phyloP scores from a whole-genome alignment of 2,888 invertebrate species.

The Heliconius hortense region DNA sequence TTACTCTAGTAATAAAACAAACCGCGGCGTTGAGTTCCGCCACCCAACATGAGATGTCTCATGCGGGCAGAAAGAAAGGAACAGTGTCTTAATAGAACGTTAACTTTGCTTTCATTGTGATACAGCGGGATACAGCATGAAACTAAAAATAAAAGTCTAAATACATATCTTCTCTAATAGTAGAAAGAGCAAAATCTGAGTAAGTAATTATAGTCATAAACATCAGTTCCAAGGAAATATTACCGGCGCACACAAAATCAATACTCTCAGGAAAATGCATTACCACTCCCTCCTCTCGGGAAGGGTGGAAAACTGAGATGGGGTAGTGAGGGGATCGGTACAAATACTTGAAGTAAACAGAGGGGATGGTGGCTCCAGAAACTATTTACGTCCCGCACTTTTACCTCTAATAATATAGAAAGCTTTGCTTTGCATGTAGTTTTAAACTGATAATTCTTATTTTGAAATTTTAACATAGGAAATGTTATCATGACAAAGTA shows the following conservation, averaged over 20 bases:
- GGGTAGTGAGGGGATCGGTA: constrained; percentile 3
- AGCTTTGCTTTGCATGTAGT: not conserved
- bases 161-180: no score
- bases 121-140: no score
- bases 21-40: not conserved
- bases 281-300: constrained; percentile 15
- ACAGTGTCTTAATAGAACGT: no score
- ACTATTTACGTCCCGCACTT: not conserved
- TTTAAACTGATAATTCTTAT: not conserved
- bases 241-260: constrained; percentile 14
- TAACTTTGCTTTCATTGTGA: no score
- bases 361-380: constrained; percentile 1
- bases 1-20: not conserved
- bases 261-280: constrained; percentile 25
- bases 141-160: no score
- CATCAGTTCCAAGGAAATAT: not conserved
- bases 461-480: not conserved
- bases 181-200: not conserved
- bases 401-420: constrained; percentile 1
- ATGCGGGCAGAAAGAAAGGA: not conserved
- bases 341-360: not conserved
- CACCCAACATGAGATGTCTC: no score
- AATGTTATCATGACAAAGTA: no score
- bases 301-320: constrained; percentile 12
- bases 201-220: not conserved